Evolutionary conservation across 2,113 vertebrate species (phyloP).

Genomic region (Sturnus vulgaris): DNA sequence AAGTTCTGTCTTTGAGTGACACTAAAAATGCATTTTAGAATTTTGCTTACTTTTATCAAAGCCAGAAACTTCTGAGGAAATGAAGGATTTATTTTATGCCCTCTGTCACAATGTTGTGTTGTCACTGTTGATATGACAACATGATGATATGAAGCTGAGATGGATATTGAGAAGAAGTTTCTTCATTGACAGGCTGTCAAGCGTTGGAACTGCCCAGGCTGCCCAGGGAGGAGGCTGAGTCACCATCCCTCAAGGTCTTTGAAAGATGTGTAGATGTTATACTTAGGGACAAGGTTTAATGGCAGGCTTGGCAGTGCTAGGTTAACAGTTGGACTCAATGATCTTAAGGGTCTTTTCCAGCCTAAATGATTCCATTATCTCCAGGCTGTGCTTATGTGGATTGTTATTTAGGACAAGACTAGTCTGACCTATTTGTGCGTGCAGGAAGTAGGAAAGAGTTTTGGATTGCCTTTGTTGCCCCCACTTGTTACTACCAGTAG

Average conservation of each 20-base stretch:
- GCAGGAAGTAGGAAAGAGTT: background rate
- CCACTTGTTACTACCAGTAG: background rate
- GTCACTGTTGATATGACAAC: background rate
- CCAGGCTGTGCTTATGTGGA: background rate
- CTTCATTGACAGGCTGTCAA: background rate
- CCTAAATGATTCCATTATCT: background rate
- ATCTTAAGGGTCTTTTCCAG: background rate
- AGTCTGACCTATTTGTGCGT: background rate
- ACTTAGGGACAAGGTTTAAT: background rate
- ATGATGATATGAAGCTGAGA: background rate
- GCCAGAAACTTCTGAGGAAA: background rate
- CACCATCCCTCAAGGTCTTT: background rate
- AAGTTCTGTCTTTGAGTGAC: background rate
- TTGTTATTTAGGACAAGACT: background rate
- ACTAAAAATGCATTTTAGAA: background rate
- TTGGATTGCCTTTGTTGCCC: background rate
- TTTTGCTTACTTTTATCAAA: background rate
- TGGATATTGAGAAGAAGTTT: background rate
- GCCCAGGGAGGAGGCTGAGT: background rate
- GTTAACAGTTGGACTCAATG: rapidly evolving
- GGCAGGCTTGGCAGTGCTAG: background rate
- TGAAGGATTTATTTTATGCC: background rate
- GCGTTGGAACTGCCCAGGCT: background rate
- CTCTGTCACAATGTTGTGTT: background rate
- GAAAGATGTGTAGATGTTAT: rapidly evolving